A percentile compares a stretch with the other conserved stretches of the same genome.
Evolutionary conservation across 2,113 vertebrate species (phyloP).

Genomic region (Tamias sibiricus): DNA sequence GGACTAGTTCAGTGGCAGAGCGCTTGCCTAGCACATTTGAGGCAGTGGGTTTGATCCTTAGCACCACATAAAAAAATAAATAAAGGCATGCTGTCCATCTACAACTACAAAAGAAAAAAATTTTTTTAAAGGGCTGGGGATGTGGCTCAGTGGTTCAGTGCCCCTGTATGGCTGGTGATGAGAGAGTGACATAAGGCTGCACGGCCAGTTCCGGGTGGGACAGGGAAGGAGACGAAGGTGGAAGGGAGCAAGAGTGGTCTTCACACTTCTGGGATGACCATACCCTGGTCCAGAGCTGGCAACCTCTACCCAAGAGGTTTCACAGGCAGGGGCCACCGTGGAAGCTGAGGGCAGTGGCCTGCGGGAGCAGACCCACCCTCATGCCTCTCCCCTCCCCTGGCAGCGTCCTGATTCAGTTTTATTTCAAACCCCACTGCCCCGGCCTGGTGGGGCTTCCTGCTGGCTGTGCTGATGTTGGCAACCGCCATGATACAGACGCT

Average conservation of each 20-base stretch:
- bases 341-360: neutral
- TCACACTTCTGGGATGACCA: neutral
- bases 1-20: too few relatives aligned
- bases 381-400: neutral
- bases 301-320: neutral
- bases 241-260: neutral
- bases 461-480: slow-evolving; percentile 95
- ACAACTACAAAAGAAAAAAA: too few relatives aligned
- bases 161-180: neutral
- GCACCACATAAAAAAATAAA: too few relatives aligned
- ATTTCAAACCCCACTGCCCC: slow-evolving; percentile 89
- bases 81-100: too few relatives aligned
- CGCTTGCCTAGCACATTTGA: too few relatives aligned
- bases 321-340: neutral
- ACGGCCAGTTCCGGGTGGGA: accelerated
- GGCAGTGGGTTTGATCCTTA: too few relatives aligned
- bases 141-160: neutral
- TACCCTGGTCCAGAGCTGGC: neutral
- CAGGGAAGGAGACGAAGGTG: neutral
- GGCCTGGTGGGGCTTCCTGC: slow-evolving; percentile 95
- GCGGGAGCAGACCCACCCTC: neutral
- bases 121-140: too few relatives aligned
- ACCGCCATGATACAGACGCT: slow-evolving; percentile 92
- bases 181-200: too few relatives aligned
- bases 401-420: slow-evolving; percentile 95